Conservation (phyloP, 2,888 invertebrate species). For the Chrysomela aeneicollis region DNA sequence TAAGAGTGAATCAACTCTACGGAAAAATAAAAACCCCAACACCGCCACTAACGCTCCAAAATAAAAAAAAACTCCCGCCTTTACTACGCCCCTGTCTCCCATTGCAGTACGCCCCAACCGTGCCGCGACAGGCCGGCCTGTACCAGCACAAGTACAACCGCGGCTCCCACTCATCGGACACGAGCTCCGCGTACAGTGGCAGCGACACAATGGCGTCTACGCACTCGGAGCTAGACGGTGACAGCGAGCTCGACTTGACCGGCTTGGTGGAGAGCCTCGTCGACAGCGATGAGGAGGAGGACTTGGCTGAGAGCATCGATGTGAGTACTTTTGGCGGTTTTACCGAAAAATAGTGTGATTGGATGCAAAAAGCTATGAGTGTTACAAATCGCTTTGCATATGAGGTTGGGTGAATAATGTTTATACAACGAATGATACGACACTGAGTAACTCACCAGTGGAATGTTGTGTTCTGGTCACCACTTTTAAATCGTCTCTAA, state of each 20-base stretch:
- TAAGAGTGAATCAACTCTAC: too few relatives aligned
- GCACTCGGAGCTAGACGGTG: constrained; percentile 81
- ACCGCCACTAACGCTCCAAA: too few relatives aligned
- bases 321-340: constrained; percentile 65
- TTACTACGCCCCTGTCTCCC: too few relatives aligned
- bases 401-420: too few relatives aligned
- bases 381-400: too few relatives aligned
- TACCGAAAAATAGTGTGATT: too few relatives aligned
- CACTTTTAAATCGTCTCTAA: too few relatives aligned
- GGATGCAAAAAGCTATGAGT: too few relatives aligned
- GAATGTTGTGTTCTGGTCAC: too few relatives aligned
- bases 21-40: not conserved
- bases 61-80: not conserved
- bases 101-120: constrained; percentile 57
- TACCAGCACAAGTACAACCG: constrained; percentile 77
- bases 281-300: constrained; percentile 95
- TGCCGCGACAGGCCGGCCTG: constrained; percentile 44
- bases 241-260: constrained; percentile 84
- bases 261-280: constrained; percentile 95
- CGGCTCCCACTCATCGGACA: constrained; percentile 89
- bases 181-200: constrained; percentile 95
- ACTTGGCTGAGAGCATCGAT: constrained; percentile 89
- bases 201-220: constrained; percentile 96
- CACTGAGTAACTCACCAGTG: too few relatives aligned
- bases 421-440: too few relatives aligned